Base-by-base conservation (phyloP, 1,140 invertebrate species). In the Drosophila arawakana region DNA sequence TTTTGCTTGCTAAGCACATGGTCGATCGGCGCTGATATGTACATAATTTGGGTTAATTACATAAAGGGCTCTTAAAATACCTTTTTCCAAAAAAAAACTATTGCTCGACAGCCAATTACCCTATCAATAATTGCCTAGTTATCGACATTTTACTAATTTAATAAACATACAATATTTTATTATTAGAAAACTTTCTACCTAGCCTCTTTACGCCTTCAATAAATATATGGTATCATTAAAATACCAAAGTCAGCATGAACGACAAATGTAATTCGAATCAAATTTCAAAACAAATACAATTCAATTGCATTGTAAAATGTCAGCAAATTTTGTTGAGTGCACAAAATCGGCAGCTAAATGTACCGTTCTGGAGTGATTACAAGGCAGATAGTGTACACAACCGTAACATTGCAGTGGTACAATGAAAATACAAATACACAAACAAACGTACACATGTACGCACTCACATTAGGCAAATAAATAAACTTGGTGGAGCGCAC, bases 341-440 rank as follows among this genome's bases (percentile, higher is more conserved):
- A 54, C 43, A 44, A 25, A 46, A 46, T 13, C 11, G 35, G 11
- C 50, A 54, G 52, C 30, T n/a, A 47, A 44, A 58, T 65, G 39
- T 76, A 63, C 49, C 37, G 52, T 52, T 73, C 39, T 58, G 47
- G 43, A 70, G 37, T 41, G 71, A 71, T 88, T 81, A 78, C 70
- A 75, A 54, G 11, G 47, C 46, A 58, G 55, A 70, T 70, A 74
- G 54, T 80, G 65, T 50, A 50, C 70, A 73, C 43, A 62, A 58
- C 41, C 58, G 73, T 65, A 54, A 46, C 58, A 71, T 68, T 68
- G 50, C 50, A 35, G 55, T 41, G 68, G 55, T 77, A 82, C 59
- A 81, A 73, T 88, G 49, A 34, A 76, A 58, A 41, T 7, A 71
- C 49, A 67, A 37, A 58, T 9, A 60, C 54, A 63, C 54, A 46